These are phyloP conservation scores for Perithous albicinctus DNA, from an alignment of 2,888 invertebrate species.

Conservation along the genomic window DNA sequence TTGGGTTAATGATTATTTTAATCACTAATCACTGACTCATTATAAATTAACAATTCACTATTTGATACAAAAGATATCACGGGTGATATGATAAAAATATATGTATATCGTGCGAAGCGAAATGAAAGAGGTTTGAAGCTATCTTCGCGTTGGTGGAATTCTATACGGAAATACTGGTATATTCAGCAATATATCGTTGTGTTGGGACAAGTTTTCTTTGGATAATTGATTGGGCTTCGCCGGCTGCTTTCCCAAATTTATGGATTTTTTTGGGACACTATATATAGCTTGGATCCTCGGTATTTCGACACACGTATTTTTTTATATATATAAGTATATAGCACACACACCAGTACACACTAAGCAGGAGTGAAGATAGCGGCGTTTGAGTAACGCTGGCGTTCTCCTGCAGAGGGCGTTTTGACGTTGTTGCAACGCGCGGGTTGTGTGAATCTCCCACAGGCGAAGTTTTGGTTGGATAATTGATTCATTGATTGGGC, in stretches of 20 bases:
- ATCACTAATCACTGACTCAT: conserved; percentile 10
- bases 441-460: neutral
- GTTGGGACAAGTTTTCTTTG: neutral
- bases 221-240: neutral
- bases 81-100: no score
- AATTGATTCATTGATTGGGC: no score
- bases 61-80: conserved; percentile 3
- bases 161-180: neutral
- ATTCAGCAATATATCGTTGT: neutral
- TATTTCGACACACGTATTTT: no score
- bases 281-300: no score
- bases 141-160: neutral
- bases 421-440: neutral
- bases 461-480: neutral
- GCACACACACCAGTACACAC: neutral
- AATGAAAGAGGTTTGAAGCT: neutral
- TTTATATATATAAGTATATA: no score
- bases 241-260: neutral
- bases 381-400: neutral
- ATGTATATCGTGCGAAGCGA: neutral
- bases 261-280: neutral
- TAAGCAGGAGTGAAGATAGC: neutral
- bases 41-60: conserved; percentile 25
- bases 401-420: neutral
- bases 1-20: neutral